phyloP scores from a whole-genome alignment of 2,797 vertebrate species.

The Decapterus maruadsi region DNA sequence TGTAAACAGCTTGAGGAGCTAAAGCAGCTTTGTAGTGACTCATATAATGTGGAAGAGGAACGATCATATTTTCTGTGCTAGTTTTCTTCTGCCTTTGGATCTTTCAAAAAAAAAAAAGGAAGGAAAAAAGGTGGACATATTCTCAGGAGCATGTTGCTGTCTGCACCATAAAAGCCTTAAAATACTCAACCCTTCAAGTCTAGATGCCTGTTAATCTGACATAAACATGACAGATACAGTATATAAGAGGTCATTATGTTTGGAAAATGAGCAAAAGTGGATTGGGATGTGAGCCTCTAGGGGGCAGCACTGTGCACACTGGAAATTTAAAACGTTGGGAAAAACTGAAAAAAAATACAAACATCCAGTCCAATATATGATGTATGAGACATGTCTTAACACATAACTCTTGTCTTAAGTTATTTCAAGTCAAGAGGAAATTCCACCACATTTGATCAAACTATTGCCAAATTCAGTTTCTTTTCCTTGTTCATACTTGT shows the following conservation, averaged over 20 bases:
- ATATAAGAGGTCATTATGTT: background rate
- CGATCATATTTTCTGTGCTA: background rate
- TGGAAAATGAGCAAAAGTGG: background rate
- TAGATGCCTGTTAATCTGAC: background rate
- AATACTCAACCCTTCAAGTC: background rate
- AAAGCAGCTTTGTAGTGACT: slow-evolving; percentile 52
- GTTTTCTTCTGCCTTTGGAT: slow-evolving; percentile 5
- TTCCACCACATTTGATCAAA: background rate
- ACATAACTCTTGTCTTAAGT: background rate
- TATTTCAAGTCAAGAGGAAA: background rate
- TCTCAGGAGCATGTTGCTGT: slow-evolving; percentile 1
- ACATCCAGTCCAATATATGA: background rate
- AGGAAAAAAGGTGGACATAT: background rate
- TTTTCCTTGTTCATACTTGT: background rate
- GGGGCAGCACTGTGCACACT: background rate
- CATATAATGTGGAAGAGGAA: slow-evolving; percentile 55
- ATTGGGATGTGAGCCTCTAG: background rate
- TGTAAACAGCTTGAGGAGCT: slow-evolving; percentile 59
- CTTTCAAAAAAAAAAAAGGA: background rate
- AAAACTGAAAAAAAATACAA: background rate
- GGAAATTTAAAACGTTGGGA: background rate
- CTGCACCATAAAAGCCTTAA: background rate
- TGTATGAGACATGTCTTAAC: background rate
- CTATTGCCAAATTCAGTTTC: background rate
- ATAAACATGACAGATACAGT: background rate